Percentiles rank a stretch among this genome's conserved stretches.
Conservation (phyloP, 2,113 vertebrate genomes). For the Crotophaga sulcirostris region DNA sequence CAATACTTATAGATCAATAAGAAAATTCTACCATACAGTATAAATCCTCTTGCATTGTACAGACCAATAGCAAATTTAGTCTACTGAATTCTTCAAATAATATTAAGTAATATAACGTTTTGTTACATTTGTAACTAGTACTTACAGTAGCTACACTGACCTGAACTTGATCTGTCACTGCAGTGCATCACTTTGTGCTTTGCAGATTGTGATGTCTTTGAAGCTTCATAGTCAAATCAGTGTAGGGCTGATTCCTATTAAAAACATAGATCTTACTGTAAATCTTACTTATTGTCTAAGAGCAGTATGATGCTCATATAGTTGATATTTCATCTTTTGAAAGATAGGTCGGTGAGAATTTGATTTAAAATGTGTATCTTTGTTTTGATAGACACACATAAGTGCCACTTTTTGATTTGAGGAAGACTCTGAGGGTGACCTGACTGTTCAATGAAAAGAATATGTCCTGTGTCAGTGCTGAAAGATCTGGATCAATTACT, state of each 20-base stretch:
- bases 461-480: background rate
- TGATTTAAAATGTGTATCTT: background rate
- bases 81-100: background rate
- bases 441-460: background rate
- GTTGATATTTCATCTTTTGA: background rate
- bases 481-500: background rate
- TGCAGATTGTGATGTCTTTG: background rate
- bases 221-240: background rate
- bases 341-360: background rate
- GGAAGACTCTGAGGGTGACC: background rate
- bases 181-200: background rate
- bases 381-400: background rate
- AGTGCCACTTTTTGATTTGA: slow-evolving; percentile 5
- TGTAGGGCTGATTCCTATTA: background rate
- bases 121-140: background rate
- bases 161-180: background rate
- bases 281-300: background rate
- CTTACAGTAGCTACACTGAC: background rate
- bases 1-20: background rate
- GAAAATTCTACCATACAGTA: background rate
- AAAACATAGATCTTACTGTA: background rate
- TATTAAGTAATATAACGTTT: background rate
- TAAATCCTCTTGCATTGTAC: background rate
- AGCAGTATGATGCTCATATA: background rate
- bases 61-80: background rate